phyloP scores from a whole-genome alignment of 2,888 invertebrate species.

The Microctonus hyperodae region DNA sequence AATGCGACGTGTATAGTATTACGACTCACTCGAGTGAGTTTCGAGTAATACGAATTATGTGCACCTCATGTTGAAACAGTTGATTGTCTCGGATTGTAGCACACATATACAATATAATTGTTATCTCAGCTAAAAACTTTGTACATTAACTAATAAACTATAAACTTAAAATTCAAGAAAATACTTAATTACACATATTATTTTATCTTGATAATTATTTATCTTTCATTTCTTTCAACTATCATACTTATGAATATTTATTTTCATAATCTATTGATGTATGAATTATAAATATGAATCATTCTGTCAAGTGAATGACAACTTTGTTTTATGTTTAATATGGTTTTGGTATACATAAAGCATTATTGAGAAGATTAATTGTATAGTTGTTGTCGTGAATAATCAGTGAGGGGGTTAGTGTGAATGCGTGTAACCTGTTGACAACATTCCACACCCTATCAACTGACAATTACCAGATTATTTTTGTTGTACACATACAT shows the following conservation, averaged over 20 bases:
- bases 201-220: too few species aligned
- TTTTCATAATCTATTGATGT: background rate
- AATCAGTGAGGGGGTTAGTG: background rate
- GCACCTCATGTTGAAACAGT: background rate
- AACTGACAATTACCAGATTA: constrained; percentile 24
- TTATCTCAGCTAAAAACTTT: background rate
- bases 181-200: too few species aligned
- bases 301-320: background rate
- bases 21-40: constrained; percentile 1
- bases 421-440: constrained; percentile 33
- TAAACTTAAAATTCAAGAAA: background rate
- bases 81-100: background rate
- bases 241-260: background rate
- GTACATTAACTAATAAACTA: background rate
- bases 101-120: background rate
- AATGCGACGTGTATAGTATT: background rate
- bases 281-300: background rate
- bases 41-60: constrained; percentile 8
- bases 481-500: background rate
- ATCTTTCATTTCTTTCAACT: too few species aligned
- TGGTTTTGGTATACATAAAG: background rate
- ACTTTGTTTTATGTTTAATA: background rate
- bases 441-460: constrained; percentile 24
- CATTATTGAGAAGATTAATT: constrained; percentile 30
- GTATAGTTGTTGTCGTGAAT: background rate